Evolutionary conservation across 2,797 vertebrate species (phyloP), one percentile per base, ranked within the genome.

Genomic region (Glossophaga mutica): DNA sequence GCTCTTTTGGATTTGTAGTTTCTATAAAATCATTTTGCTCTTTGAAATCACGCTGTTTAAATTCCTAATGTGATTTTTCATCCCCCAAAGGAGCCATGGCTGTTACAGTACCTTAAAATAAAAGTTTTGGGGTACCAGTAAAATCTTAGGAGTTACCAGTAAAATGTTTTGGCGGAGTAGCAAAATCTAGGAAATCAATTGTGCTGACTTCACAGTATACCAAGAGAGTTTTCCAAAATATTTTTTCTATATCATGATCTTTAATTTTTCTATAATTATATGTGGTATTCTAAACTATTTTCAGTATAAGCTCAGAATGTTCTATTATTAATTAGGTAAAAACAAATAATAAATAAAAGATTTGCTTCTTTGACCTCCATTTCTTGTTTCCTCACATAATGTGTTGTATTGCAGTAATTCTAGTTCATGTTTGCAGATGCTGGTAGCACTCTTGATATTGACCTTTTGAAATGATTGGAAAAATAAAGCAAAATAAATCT

Each of bases 401-500:
- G 5, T 74, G 34, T 37, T 74, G 14, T 8, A 19, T 29, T 65
- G 6, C 21, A 92, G 62, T 8, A 82, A 59, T 67, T 89, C 76
- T 52, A 88, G 14, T 94, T 88, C 82, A 67, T 94, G 68, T 92
- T 87, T 84, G 48, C 76, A 71, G n/a, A 62, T 73, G 16, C 67
- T 67, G 16, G 52, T 50, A 59, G 39, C 15, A 16, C 44, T 96
- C 34, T 76, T 87, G 37, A 65, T 48, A 74, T 0, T 97, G 94
- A 95, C 83, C 89, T 97, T 97, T 94, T 21, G 50, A 95, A 96
- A 95, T 89, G 89, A 91, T 44, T 93, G 34, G 92, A 93, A 84
- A 95, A 95, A 91, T 94, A 96, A 91, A 95, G 57, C 24, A 89
- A 95, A 97, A 89, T 84, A 93, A 95, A 94, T 52, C 55, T 95